Percentiles rank a stretch among this genome's conserved stretches.
Evolutionary conservation across 2,113 vertebrate species (phyloP).

Genomic region (Malurus alboscapulatus): DNA sequence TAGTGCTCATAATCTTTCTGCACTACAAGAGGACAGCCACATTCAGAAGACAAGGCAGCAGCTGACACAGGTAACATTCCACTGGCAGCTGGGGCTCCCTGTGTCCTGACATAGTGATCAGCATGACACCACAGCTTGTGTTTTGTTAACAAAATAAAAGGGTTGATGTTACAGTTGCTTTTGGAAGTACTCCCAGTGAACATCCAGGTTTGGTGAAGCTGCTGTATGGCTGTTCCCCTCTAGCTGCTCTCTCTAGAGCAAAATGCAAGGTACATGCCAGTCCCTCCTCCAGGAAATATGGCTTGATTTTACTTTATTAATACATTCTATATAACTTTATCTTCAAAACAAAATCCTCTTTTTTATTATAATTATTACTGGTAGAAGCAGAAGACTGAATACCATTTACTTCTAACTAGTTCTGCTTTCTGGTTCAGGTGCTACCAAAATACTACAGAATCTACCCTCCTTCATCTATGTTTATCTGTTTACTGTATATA

Average conservation of each 20-base stretch:
- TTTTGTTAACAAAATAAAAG: neutral
- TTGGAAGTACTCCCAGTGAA: neutral
- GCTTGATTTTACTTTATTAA: neutral
- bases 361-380: neutral
- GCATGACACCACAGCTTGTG: fast-evolving
- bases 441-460: neutral
- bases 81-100: neutral
- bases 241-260: neutral
- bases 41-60: neutral
- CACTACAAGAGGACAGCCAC: neutral
- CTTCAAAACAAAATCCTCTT: neutral
- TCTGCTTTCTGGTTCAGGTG: neutral
- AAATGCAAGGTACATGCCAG: neutral
- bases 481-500: neutral
- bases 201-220: neutral
- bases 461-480: neutral
- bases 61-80: neutral
- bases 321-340: neutral
- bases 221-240: neutral
- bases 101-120: neutral
- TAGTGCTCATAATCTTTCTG: neutral
- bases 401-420: neutral
- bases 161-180: neutral
- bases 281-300: neutral
- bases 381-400: neutral